Base-by-base conservation (phyloP, 2,797 vertebrate species). In the Bovichtus diacanthus region DNA sequence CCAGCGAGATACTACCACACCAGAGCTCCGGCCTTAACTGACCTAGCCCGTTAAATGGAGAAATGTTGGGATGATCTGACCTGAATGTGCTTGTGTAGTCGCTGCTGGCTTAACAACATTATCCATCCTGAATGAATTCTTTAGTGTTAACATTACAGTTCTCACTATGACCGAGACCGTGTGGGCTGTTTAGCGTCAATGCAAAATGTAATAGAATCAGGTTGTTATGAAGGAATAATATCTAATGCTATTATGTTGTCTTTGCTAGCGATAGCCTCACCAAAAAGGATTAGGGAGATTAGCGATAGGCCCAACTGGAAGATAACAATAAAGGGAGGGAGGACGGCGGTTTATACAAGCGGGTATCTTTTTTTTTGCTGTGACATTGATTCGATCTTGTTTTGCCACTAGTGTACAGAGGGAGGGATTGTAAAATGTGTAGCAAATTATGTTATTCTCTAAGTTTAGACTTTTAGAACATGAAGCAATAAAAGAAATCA, bases 271-370 rank as follows among this genome's bases (percentile, higher is more conserved):
- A 86, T 87, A 89, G 80, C 78, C 70, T 78, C 64, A 76, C 81
- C 78, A 88, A 89, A 91, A 90, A 78, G 87, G 89, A 94, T 93
- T 91, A 91, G 70, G 60, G 88, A 91, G 90, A 92, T 93, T 91
- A 91, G 85, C 4, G 62, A 92, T 88, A 65, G 81, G 82, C 76
- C 73, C 78, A 74, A 88, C 83, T 88, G 85, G 63, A 85, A 78
- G 85, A 88, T 88, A 85, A 87, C 74, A 83, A 62, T 69, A 78
- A 65, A 44, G 43, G 36, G 69, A 61, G 46, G 72, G 70, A 81
- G 78, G 83, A 74, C 65, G 54, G 25, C 3, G 43, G 56, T 82
- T 81, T 74, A 79, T 62, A 72, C 63, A 47, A 76, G 69, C 56
- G 80, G 64, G n/a, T 81, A 49, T 86, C 47, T 50, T 62, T 77